Conservation (phyloP, 2,113 vertebrate species). For the Engraulis encrasicolus region DNA sequence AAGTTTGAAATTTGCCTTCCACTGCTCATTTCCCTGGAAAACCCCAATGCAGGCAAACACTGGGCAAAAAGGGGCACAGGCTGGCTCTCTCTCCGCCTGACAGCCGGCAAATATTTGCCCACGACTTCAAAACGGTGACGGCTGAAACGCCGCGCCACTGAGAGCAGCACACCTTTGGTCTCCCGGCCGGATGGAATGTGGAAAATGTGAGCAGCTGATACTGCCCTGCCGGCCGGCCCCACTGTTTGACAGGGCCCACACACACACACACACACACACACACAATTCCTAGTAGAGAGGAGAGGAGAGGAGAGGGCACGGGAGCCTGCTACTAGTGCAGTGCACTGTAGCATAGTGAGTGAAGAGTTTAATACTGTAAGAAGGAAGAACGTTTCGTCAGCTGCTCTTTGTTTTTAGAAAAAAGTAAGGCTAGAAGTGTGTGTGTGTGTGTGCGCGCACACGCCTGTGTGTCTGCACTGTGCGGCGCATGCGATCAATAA, state of each 20-base stretch:
- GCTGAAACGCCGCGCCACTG: neutral
- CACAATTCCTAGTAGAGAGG: neutral
- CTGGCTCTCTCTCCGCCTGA: constrained; percentile 15
- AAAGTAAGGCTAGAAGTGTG: too few relatives aligned
- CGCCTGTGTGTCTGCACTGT: too few relatives aligned
- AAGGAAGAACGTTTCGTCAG: too few relatives aligned
- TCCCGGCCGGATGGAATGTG: neutral
- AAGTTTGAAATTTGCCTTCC: too few relatives aligned
- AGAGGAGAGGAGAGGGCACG: neutral
- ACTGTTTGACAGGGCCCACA: neutral
- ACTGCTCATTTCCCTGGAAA: constrained; percentile 48
- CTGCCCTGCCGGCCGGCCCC: neutral
- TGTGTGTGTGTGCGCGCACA: too few relatives aligned
- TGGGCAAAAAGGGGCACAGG: constrained; percentile 30
- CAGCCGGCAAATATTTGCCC: constrained; percentile 55
- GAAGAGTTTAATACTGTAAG: neutral
- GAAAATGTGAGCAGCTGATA: constrained; percentile 1
- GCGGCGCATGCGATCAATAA: too few relatives aligned
- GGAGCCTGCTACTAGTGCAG: neutral
- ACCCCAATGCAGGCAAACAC: constrained; percentile 44
- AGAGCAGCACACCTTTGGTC: neutral
- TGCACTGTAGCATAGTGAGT: too few relatives aligned
- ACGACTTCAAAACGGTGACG: constrained; percentile 40
- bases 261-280: too few relatives aligned
- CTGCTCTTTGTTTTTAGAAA: too few relatives aligned